A percentile compares a stretch with the other conserved stretches of the same genome.
Conservation (phyloP, 2,797 vertebrate species). For the Peromyscus aztecus region DNA sequence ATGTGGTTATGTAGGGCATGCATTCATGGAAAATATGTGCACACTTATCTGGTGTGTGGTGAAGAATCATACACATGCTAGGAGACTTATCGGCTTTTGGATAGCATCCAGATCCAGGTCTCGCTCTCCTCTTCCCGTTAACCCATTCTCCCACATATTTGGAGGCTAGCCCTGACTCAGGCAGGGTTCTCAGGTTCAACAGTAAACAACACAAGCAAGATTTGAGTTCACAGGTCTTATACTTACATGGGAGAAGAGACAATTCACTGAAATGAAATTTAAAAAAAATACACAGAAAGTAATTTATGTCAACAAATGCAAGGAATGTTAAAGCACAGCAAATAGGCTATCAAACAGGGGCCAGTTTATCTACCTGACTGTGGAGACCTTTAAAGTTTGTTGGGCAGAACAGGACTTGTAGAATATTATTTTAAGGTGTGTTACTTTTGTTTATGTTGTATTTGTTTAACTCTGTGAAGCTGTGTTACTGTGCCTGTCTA, state of each 20-base stretch:
- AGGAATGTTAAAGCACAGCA: too few species aligned
- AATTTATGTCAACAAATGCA: neutral
- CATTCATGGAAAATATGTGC: neutral
- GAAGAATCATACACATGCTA: neutral
- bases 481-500: too few species aligned
- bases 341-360: too few species aligned
- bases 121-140: too few species aligned
- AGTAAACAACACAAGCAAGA: neutral
- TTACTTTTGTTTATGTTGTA: too few species aligned
- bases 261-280: neutral
- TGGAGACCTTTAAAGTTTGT: neutral
- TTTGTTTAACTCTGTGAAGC: too few species aligned
- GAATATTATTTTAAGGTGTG: too few species aligned
- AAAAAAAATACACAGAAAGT: neutral
- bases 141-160: neutral
- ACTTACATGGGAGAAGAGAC: neutral
- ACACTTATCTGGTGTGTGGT: neutral
- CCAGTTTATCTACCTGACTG: fast-evolving
- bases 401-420: too few species aligned
- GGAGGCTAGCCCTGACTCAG: neutral
- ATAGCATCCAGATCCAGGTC: neutral
- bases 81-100: fast-evolving
- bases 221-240: neutral
- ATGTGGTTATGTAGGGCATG: neutral
- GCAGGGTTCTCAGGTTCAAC: neutral